Conservation (phyloP, 2,113 vertebrate genomes). For the Crotalus horridus region DNA sequence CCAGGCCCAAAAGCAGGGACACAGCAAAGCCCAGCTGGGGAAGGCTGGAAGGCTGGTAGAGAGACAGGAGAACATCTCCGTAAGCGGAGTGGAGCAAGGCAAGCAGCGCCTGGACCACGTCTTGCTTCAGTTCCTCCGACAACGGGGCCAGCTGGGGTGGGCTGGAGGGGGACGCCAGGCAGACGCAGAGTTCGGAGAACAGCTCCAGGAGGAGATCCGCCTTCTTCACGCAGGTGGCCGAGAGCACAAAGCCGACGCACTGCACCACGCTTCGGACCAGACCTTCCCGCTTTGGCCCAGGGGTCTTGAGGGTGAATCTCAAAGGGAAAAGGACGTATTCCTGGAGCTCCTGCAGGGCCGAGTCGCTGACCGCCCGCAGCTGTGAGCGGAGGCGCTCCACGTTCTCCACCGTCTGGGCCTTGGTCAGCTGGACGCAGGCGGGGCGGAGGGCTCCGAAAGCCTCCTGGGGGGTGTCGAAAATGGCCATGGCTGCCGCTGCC, state of each 20-base stretch:
- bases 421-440: slow-evolving; percentile 83
- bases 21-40: slow-evolving; percentile 85
- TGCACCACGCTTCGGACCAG: slow-evolving; percentile 77
- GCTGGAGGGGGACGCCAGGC: slow-evolving; percentile 72
- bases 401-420: slow-evolving; percentile 74
- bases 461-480: slow-evolving; percentile 81
- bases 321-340: slow-evolving; percentile 93
- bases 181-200: slow-evolving; percentile 85
- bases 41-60: slow-evolving; percentile 80
- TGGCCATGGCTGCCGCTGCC: slow-evolving; percentile 65
- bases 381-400: slow-evolving; percentile 71
- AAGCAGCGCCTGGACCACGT: slow-evolving; percentile 73
- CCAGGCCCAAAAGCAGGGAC: slow-evolving; percentile 81
- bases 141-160: slow-evolving; percentile 59
- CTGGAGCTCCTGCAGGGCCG: slow-evolving; percentile 87
- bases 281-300: slow-evolving; percentile 74
- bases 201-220: slow-evolving; percentile 81
- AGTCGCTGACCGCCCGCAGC: slow-evolving; percentile 72
- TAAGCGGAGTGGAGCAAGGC: slow-evolving; percentile 82
- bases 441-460: slow-evolving; percentile 88
- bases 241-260: slow-evolving; percentile 76
- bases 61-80: slow-evolving; percentile 72
- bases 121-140: slow-evolving; percentile 85
- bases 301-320: slow-evolving; percentile 81
- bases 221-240: slow-evolving; percentile 78